Evolutionary conservation across 2,888 invertebrate genomes (phyloP).

Genomic region (Amphiduros pacificus): DNA sequence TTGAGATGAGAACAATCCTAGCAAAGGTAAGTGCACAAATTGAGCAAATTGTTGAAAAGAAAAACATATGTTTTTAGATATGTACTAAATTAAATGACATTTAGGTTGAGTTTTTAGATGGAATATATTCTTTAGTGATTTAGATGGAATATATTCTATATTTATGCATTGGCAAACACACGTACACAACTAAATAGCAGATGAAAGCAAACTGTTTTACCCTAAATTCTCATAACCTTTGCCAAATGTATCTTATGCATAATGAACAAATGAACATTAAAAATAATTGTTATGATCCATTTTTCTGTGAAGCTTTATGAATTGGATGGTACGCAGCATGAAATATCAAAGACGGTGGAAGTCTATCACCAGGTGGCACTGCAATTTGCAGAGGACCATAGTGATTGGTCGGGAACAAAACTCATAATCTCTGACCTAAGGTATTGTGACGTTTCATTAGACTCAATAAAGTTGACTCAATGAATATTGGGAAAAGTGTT

Average conservation of each 20-base stretch:
- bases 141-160: no score
- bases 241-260: no score
- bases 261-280: not conserved
- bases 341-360: conserved; percentile 31
- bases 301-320: conserved; percentile 42
- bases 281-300: not conserved
- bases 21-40: conserved; percentile 32
- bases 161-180: no score
- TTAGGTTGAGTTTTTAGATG: no score
- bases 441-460: conserved; percentile 4
- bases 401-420: conserved; percentile 43
- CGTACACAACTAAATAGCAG: no score
- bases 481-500: conserved; percentile 45
- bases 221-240: no score
- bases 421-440: conserved; percentile 31
- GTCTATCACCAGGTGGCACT: conserved; percentile 35
- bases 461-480: not conserved
- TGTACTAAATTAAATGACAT: no score
- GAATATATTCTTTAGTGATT: no score
- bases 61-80: no score
- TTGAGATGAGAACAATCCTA: conserved; percentile 45
- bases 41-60: no score
- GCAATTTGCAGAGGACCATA: conserved; percentile 34
- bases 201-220: no score
- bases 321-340: conserved; percentile 36